A percentile compares a stretch with the other conserved stretches of the same genome.
phyloP scores from a whole-genome alignment of 2,797 vertebrate genomes.

The Passerculus sandwichensis region DNA sequence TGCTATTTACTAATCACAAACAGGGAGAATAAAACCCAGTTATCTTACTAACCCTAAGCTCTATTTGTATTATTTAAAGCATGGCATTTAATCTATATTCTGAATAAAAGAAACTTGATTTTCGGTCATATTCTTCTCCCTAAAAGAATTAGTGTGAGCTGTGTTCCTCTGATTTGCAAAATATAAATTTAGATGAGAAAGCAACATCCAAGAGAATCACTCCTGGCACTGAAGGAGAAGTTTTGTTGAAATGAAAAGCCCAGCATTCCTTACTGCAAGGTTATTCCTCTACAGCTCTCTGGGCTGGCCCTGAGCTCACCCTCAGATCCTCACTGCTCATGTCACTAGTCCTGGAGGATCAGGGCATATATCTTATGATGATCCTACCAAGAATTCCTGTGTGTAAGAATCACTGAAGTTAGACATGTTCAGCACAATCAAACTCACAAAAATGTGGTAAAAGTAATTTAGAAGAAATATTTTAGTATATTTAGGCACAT shows the following conservation, averaged over 20 bases:
- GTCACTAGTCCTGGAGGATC: not conserved
- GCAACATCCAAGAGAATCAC: not conserved
- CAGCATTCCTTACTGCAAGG: not conserved
- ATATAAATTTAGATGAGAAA: not conserved
- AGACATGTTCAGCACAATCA: accelerated
- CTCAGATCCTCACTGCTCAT: accelerated
- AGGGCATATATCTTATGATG: not conserved
- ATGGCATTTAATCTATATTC: not conserved
- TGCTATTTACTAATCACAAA: not conserved
- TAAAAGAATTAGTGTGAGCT: not conserved
- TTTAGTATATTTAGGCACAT: not conserved
- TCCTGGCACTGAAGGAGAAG: not conserved
- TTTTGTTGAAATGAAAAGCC: not conserved
- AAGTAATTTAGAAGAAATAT: not conserved
- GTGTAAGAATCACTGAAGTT: not conserved
- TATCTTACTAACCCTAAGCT: not conserved
- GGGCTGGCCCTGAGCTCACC: not conserved
- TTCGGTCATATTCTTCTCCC: accelerated
- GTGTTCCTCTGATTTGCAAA: not conserved
- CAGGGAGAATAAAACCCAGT: not conserved
- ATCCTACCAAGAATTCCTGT: not conserved
- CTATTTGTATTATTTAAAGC: not conserved
- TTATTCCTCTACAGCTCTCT: not conserved
- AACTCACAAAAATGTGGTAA: not conserved
- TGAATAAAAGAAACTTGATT: not conserved